Percentiles rank a stretch among this genome's conserved stretches.
Conservation (phyloP, 2,797 vertebrate genomes). For the Onychomys torridus region DNA sequence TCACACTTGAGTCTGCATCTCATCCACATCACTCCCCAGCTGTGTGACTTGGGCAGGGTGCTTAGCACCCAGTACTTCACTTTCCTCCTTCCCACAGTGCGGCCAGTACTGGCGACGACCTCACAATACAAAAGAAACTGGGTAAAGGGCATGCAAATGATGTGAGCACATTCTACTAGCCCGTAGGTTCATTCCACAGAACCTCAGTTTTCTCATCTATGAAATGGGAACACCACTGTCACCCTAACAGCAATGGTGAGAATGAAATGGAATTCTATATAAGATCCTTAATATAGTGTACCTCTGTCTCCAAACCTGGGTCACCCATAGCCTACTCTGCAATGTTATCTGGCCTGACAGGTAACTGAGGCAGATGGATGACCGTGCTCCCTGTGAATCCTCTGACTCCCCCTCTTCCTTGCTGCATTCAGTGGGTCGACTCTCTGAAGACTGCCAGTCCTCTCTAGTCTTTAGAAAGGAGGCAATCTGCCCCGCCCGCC, state of each 20-base stretch:
- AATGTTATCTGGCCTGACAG: not conserved
- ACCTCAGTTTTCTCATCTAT: not conserved
- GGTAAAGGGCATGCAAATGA: not conserved
- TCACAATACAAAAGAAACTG: not conserved
- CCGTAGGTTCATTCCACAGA: not conserved
- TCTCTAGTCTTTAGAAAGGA: not conserved
- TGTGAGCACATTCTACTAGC: not conserved
- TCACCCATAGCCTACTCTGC: not conserved
- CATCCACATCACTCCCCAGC: not conserved
- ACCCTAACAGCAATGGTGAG: not conserved
- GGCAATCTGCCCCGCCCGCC: not conserved
- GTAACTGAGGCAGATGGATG: not conserved
- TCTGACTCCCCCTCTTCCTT: not conserved
- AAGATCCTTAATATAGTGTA: not conserved
- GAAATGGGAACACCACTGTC: not conserved
- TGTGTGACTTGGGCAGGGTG: not conserved
- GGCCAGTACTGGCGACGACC: not conserved
- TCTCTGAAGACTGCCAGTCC: not conserved
- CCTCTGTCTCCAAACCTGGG: not conserved
- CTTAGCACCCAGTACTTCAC: not conserved
- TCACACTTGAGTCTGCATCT: not conserved
- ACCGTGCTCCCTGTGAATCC: not conserved
- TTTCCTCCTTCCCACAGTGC: not conserved
- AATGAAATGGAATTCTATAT: not conserved
- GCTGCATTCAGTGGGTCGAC: not conserved